A percentile compares a stretch with the other conserved stretches of the same genome.
These are phyloP conservation scores for Anticlea derivata DNA, from an alignment of 2,888 invertebrate species.

Conservation along the genomic window DNA sequence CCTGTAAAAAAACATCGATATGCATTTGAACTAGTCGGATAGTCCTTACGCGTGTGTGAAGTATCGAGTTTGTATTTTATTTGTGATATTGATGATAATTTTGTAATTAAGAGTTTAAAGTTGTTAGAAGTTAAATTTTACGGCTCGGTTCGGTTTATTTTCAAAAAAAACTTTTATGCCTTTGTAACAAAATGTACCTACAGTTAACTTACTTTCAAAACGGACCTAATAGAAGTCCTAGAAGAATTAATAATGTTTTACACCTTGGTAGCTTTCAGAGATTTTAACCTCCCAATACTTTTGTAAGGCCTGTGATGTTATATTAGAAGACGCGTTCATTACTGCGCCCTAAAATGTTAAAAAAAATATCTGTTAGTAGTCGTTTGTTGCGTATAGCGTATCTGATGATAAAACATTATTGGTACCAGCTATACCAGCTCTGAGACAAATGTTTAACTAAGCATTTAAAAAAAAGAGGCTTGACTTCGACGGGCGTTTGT, in stretches of 20 bases:
- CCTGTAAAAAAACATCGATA: no score
- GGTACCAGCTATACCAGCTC: neutral
- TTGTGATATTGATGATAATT: conserved; percentile 82
- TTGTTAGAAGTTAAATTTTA: conserved; percentile 74
- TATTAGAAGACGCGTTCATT: no score
- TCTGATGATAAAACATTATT: conserved; percentile 1
- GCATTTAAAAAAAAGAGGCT: neutral
- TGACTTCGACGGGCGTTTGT: neutral
- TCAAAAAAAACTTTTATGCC: conserved; percentile 20
- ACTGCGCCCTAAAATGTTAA: no score
- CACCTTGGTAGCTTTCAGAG: conserved; percentile 4
- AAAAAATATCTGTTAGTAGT: no score
- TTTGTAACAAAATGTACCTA: conserved; percentile 16
- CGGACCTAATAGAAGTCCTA: conserved; percentile 16
- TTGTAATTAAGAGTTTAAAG: conserved; percentile 79
- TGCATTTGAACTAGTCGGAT: conserved; percentile 13
- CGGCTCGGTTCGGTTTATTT: conserved; percentile 57
- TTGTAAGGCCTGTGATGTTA: neutral
- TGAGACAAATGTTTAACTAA: neutral
- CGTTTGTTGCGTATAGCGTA: no score
- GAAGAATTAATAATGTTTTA: conserved; percentile 2
- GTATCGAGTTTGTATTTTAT: conserved; percentile 67
- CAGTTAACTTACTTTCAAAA: conserved; percentile 24
- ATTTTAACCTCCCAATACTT: no score
- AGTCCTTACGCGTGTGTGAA: conserved; percentile 37